These are phyloP conservation scores for Alloplasta piceator DNA, from an alignment of 2,888 invertebrate species.

Conservation along the genomic window DNA sequence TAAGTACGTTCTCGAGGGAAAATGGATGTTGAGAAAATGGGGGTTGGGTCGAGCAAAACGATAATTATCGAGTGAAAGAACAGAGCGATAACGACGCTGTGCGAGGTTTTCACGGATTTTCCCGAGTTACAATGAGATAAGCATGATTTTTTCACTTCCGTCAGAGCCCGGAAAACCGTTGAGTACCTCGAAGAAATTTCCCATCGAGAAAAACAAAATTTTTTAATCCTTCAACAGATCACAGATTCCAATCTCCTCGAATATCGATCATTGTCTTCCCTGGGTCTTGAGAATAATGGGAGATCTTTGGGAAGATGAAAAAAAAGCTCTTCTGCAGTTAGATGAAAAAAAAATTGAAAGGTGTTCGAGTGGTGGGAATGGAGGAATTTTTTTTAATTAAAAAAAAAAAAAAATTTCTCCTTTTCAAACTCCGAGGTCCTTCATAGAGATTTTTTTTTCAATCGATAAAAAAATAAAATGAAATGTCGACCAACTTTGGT, in stretches of 20 bases:
- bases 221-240: conserved; percentile 11
- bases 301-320: no score
- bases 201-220: not conserved
- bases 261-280: not conserved
- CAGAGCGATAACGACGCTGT: conserved; percentile 54
- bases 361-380: no score
- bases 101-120: conserved; percentile 47
- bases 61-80: conserved; percentile 61
- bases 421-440: no score
- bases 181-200: no score
- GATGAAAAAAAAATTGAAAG: no score
- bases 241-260: conserved; percentile 46
- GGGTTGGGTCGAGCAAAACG: conserved; percentile 37
- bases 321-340: no score
- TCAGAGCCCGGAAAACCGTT: no score
- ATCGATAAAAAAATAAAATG: no score
- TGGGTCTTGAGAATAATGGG: conserved; percentile 9
- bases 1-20: conserved; percentile 53
- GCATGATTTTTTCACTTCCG: conserved; percentile 5
- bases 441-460: no score
- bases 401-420: no score
- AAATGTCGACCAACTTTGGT: no score
- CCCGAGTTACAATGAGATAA: conserved; percentile 37
- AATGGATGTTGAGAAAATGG: conserved; percentile 25
- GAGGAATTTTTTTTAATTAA: no score